Evolutionary conservation across 2,113 vertebrate species (phyloP).

Genomic region (Trinectes maculatus): DNA sequence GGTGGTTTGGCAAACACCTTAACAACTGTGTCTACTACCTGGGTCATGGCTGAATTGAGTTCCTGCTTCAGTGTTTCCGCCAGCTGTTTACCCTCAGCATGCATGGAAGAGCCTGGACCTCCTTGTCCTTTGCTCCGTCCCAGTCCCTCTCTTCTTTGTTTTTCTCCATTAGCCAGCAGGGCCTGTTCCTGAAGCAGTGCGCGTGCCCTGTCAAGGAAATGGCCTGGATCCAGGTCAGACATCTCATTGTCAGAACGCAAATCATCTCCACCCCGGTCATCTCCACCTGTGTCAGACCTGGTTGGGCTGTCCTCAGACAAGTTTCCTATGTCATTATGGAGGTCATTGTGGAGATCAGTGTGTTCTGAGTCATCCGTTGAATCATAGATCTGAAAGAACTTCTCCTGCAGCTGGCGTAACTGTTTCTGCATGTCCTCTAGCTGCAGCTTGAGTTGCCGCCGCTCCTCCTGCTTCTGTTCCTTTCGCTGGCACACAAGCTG

Average conservation of each 20-base stretch:
- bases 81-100: conserved; percentile 94
- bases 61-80: conserved; percentile 98
- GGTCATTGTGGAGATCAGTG: conserved; percentile 85
- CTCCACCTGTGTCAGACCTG: conserved; percentile 85
- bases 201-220: conserved; percentile 91
- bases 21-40: conserved; percentile 98
- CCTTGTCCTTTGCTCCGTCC: conserved; percentile 87
- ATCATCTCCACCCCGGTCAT: conserved; percentile 78
- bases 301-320: conserved; percentile 94
- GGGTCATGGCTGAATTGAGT: conserved; percentile 96
- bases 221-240: conserved; percentile 92
- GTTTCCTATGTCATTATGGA: conserved; percentile 88
- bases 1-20: conserved; percentile 97
- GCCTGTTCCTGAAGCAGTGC: conserved; percentile 92
- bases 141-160: conserved; percentile 88
- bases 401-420: conserved; percentile 98
- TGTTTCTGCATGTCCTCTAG: conserved; percentile 99
- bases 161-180: conserved; percentile 83
- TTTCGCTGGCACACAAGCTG: conserved; percentile 97
- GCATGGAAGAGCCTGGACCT: conserved; percentile 84
- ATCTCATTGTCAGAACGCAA: conserved; percentile 91
- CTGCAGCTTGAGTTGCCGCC: conserved; percentile 97
- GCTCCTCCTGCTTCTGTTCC: conserved; percentile 97
- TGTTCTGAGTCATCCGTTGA: conserved; percentile 98
- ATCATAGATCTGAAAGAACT: conserved; percentile 99